phyloP scores from a whole-genome alignment of 2,113 vertebrate genomes.

The Petaurus breviceps region DNA sequence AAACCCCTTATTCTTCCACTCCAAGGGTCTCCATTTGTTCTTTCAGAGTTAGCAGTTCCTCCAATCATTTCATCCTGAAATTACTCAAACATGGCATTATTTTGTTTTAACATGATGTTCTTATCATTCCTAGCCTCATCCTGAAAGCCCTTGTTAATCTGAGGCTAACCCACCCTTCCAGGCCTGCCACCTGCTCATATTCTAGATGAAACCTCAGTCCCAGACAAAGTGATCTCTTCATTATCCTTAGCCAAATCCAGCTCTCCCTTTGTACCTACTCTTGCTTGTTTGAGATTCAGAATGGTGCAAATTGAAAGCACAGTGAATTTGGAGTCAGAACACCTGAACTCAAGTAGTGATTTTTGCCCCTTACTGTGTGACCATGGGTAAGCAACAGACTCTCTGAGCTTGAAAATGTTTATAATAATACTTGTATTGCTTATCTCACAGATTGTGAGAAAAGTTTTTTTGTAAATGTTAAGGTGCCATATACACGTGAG shows the following conservation, averaged over 20 bases:
- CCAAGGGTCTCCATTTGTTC: not conserved
- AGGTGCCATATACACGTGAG: not conserved
- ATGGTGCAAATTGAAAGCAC: not conserved
- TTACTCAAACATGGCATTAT: not conserved
- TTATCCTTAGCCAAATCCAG: not conserved
- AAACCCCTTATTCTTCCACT: not conserved
- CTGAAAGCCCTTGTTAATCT: not conserved
- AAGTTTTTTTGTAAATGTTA: not conserved
- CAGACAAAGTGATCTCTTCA: not conserved
- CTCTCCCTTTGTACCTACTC: rapidly evolving
- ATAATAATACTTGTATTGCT: not conserved
- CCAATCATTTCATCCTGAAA: not conserved
- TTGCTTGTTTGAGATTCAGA: not conserved
- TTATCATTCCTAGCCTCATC: not conserved
- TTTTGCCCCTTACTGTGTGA: not conserved
- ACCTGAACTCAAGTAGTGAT: rapidly evolving
- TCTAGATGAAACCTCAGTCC: not conserved
- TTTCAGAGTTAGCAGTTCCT: not conserved
- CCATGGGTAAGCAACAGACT: not conserved
- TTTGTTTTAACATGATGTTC: not conserved
- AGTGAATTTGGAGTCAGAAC: not conserved
- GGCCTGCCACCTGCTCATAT: not conserved
- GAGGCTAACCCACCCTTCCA: not conserved
- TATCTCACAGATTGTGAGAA: not conserved
- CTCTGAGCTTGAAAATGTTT: not conserved